phyloP scores from a whole-genome alignment of 2,888 invertebrate species.

The Elmis aenea region DNA sequence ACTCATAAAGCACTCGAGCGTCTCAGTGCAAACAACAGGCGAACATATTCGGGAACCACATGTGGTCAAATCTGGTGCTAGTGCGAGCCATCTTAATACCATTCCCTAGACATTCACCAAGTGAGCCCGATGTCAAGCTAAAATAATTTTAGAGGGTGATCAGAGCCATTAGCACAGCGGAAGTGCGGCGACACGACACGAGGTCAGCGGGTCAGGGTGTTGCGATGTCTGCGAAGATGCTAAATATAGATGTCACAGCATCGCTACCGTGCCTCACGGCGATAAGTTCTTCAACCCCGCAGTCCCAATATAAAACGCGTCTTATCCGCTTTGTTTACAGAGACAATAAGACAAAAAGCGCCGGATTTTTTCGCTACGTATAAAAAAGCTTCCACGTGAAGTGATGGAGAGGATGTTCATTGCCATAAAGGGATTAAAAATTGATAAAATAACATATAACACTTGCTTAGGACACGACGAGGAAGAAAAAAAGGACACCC shows the following conservation, averaged over 20 bases:
- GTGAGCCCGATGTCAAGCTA: slow-evolving; percentile 1
- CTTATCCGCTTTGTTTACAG: no score
- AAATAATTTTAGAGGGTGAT: slow-evolving; percentile 27
- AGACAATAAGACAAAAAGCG: no score
- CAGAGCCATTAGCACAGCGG: slow-evolving; percentile 30
- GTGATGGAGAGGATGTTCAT: no score
- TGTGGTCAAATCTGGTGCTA: slow-evolving; percentile 11
- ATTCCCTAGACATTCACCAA: slow-evolving; percentile 1
- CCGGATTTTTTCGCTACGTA: no score
- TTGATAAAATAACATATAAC: no score
- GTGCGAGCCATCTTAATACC: neutral
- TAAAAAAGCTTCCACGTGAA: no score
- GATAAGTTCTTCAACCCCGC: no score
- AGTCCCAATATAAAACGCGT: no score
- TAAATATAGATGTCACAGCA: slow-evolving; percentile 18
- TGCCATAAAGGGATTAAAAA: no score
- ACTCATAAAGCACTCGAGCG: slow-evolving; percentile 14
- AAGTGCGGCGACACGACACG: slow-evolving; percentile 31
- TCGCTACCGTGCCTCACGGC: no score
- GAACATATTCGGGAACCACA: slow-evolving; percentile 7
- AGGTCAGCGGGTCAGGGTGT: slow-evolving; percentile 32
- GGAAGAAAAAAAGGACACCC: no score
- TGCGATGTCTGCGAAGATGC: slow-evolving; percentile 20
- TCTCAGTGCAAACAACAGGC: neutral
- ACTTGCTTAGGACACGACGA: no score